Percentiles rank a stretch among this genome's conserved stretches.
These are phyloP conservation scores for Neomorphus geoffroyi DNA, from an alignment of 2,797 vertebrate genomes.

Conservation along the genomic window DNA sequence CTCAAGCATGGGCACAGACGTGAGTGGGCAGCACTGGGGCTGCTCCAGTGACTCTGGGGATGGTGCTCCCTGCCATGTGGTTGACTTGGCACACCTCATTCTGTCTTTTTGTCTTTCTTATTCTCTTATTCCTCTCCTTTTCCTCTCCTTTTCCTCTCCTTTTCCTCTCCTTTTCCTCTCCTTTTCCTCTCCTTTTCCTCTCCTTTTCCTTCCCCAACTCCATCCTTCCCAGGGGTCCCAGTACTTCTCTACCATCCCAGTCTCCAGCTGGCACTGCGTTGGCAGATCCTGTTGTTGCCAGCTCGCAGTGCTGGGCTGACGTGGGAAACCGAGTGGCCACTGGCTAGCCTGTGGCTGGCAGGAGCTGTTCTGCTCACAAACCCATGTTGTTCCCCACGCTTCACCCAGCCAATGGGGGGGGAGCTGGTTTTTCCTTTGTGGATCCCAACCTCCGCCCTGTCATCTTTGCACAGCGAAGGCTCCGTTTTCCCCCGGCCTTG, in stretches of 20 bases:
- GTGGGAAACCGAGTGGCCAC: background rate
- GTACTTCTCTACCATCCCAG: background rate
- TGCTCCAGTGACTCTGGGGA: background rate
- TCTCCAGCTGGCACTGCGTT: background rate
- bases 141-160: no score
- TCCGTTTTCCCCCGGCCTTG: background rate
- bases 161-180: accelerated
- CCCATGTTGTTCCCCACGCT: background rate
- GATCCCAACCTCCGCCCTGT: background rate
- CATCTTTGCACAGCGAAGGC: background rate
- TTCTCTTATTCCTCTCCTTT: background rate
- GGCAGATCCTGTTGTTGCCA: background rate
- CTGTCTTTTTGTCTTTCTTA: background rate
- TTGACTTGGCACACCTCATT: background rate
- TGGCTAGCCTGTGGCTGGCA: background rate
- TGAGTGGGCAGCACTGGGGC: background rate
- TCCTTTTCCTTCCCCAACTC: background rate
- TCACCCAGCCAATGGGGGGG: background rate
- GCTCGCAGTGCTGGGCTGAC: background rate
- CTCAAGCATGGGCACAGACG: background rate
- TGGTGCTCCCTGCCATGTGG: background rate
- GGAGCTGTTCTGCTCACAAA: background rate
- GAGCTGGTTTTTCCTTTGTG: background rate
- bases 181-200: no score
- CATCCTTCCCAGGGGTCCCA: background rate